Evolutionary conservation across 2,113 vertebrate genomes (phyloP), one percentile per base, ranked within the genome.

Genomic region (Osmerus mordax): DNA sequence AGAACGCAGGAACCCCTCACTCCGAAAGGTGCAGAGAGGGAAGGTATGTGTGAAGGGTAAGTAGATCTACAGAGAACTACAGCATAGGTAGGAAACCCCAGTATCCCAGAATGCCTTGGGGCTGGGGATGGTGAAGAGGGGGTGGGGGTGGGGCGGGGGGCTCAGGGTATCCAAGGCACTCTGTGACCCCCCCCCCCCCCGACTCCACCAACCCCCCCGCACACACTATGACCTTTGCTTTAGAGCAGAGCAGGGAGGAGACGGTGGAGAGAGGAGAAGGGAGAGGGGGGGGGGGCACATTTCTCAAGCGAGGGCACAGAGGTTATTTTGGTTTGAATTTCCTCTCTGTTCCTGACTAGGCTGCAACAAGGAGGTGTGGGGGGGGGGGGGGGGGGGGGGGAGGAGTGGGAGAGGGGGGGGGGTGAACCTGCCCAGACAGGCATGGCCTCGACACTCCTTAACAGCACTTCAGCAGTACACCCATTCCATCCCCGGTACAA

Each of bases 301-400:
- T 88, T 87, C 81, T 87, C 82, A 85, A 79, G 78, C 78, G 72
- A 83, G 88, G 86, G 85, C 81, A 83, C 73, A 76, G 79, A 55
- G 86, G 84, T 90, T 89, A 87, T 88, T 89, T 87, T 82, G 85
- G 84, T 85, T 89, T 81, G 80, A 88, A 87, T 89, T 87, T 86
- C 86, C 83, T 85, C 85, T 83, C 80, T 88, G 81, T 86, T 87
- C 88, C 87, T 41, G 36, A 41, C 83, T 79, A 81, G 81, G 74
- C 86, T 85, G 73, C 67, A 86, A 83, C 77, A 86, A 78, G 55
- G 52, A 21, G 16, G 29, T 25, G 32, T 52, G 11, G 58, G 5
- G 58, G 62, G 66, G n/a, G 15, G 52, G 21, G 15, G 21, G 15
- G 51, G 52, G 19, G 21, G 65, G 41, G 32, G 3, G 36, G n/a